phyloP scores from a whole-genome alignment of 2,797 vertebrate genomes.

The Semaprochilodus insignis region DNA sequence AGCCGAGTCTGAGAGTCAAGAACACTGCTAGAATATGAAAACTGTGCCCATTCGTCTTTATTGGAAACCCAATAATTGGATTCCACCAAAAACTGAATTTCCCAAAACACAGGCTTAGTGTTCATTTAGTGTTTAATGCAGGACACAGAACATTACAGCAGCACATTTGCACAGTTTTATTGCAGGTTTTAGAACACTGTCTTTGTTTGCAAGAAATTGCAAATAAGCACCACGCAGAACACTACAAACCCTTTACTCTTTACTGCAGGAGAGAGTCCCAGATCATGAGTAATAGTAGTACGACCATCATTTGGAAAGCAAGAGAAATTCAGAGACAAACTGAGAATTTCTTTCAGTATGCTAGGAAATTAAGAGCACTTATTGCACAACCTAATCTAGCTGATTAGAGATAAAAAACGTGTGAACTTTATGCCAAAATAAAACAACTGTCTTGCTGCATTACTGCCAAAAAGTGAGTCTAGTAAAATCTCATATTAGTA shows the following conservation, averaged over 20 bases:
- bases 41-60: not conserved
- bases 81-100: too few relatives aligned
- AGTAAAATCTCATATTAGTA: not conserved
- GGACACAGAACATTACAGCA: not conserved
- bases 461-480: not conserved
- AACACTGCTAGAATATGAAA: too few relatives aligned
- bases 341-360: not conserved
- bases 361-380: not conserved
- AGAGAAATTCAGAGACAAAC: not conserved
- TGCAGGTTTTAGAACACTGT: not conserved
- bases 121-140: not conserved
- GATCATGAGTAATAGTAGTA: not conserved
- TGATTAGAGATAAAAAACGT: slow-evolving; percentile 5
- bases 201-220: not conserved
- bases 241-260: not conserved
- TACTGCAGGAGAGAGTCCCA: not conserved
- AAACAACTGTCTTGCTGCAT: not conserved
- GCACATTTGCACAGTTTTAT: not conserved
- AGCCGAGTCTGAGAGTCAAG: too few relatives aligned
- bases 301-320: not conserved
- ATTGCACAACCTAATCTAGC: not conserved
- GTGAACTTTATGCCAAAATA: slow-evolving; percentile 6
- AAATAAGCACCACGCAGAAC: not conserved
- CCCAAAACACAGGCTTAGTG: not conserved
- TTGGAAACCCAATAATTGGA: not conserved